Evolutionary conservation across 35 echinoderm and acorn worm genomes (phyloP), one percentile per base, ranked within the genome.

Genomic region (Hemicentrotus pulcherrimus): DNA sequence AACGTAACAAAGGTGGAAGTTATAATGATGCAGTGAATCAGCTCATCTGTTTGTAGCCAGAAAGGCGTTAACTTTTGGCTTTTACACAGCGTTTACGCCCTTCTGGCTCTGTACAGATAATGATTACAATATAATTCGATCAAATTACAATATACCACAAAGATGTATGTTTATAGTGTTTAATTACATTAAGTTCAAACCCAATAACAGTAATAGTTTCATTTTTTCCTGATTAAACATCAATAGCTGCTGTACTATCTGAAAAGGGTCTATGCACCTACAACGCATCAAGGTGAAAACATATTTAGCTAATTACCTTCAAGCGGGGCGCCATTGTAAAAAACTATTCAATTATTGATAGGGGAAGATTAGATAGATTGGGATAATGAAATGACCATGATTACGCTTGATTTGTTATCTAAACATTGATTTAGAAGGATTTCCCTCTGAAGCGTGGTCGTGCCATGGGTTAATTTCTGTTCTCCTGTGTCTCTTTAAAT

Each of bases 341-440:
- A 47, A 33, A 33, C 88, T 19, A 90, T 47, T 90, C 88, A 90
- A 90, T 90, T 18, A 90, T 90, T 90, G 88, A 90, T 90, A 90
- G 19, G 46, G 32, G 32, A 4, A 47, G 88, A 90, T 90, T 90
- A 90, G 88, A 24, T 47, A 90, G 88, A 90, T 41, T 30, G 24
- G 88, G 16, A 28, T 90, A 90, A 90, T 90, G 88, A 90, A 90
- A 90, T 90, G 88, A 28, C 88, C 32, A 90, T 90, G 88, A 90
- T 90, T 90, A 90, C 22, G 88, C 19, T 41, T 90, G 46, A 33
- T 90, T 90, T 33, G 32, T 90, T 90, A 90, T 90, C 32, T 90
- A 90, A 90, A 90, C 88, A 90, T 90, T 90, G 88, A 90, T 90
- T 90, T 78, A 78, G 65, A 78, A 78, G 65, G 65, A 78, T 78